Conservation (phyloP, 1,140 invertebrate species). For the Neodiprion fabricii region DNA sequence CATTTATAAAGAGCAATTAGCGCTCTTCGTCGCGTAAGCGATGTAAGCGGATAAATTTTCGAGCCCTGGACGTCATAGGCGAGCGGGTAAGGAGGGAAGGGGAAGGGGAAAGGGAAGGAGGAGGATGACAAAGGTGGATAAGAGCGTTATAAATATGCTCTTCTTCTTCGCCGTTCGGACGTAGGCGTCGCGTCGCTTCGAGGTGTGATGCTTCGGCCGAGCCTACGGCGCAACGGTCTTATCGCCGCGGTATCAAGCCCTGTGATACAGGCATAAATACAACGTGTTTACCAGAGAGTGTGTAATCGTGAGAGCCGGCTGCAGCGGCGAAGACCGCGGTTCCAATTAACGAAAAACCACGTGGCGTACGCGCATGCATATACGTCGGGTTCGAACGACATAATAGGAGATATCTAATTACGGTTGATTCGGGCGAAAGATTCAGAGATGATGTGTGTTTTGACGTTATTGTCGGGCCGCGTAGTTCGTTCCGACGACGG, state of each 20-base stretch:
- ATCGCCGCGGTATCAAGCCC: background rate
- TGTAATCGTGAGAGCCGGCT: background rate
- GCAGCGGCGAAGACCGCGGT: background rate
- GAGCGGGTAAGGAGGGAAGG: no score
- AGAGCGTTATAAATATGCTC: background rate
- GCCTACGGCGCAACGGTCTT: background rate
- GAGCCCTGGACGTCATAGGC: background rate
- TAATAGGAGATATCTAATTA: slow-evolving; percentile 8
- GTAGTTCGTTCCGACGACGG: background rate
- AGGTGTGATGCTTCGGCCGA: background rate
- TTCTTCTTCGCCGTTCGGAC: background rate
- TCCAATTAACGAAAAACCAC: background rate
- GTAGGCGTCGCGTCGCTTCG: background rate
- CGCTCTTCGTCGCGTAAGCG: background rate
- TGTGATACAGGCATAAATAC: background rate
- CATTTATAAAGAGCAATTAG: slow-evolving; percentile 4
- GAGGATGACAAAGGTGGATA: no score
- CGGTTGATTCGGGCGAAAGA: background rate
- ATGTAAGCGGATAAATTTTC: background rate
- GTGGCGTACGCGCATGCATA: background rate
- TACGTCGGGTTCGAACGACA: background rate
- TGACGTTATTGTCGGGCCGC: background rate
- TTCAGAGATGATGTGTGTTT: background rate
- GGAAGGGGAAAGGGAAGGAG: no score
- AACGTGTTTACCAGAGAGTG: no score